These are phyloP conservation scores for Caenorhabditis macrosperma DNA, from an alignment of 2,888 invertebrate species.

Conservation along the genomic window DNA sequence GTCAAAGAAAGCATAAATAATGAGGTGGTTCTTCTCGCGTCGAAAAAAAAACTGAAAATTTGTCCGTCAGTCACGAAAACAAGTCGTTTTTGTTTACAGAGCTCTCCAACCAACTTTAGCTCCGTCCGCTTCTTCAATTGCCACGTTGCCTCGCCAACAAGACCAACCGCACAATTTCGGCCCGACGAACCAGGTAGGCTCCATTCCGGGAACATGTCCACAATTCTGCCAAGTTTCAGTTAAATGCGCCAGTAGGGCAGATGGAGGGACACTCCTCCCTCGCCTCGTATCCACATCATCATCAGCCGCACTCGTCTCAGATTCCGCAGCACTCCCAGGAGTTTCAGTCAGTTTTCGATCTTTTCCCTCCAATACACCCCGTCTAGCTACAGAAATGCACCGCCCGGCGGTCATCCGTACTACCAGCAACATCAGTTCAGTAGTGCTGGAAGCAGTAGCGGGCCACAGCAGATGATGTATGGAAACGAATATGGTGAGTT, in stretches of 20 bases:
- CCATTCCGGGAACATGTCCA: neutral
- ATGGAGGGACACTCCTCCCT: conserved; percentile 59
- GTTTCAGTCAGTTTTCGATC: conserved; percentile 30
- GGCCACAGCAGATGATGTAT: conserved; percentile 7
- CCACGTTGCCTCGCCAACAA: conserved; percentile 1
- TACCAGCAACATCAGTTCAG: conserved; percentile 8
- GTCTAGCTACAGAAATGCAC: neutral
- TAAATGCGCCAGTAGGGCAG: conserved; percentile 53
- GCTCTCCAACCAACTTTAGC: neutral
- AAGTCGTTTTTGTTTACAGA: conserved; percentile 6
- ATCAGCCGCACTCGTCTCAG: conserved; percentile 5
- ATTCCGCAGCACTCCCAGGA: conserved; percentile 15
- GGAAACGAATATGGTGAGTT: conserved; percentile 6
- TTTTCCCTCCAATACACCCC: neutral
- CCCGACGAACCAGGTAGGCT: conserved; percentile 7
- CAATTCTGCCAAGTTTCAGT: conserved; percentile 22
- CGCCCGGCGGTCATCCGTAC: conserved; percentile 4
- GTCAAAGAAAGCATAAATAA: conserved; percentile 2
- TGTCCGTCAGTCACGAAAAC: neutral
- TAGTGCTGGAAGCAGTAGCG: neutral
- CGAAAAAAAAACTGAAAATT: neutral
- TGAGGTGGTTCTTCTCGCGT: neutral
- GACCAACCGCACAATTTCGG: neutral
- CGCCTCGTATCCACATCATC: conserved; percentile 35
- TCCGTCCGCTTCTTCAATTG: neutral